These are phyloP conservation scores for Dasysyrphus tricinctus DNA, from an alignment of 2,888 invertebrate genomes.

Conservation along the genomic window DNA sequence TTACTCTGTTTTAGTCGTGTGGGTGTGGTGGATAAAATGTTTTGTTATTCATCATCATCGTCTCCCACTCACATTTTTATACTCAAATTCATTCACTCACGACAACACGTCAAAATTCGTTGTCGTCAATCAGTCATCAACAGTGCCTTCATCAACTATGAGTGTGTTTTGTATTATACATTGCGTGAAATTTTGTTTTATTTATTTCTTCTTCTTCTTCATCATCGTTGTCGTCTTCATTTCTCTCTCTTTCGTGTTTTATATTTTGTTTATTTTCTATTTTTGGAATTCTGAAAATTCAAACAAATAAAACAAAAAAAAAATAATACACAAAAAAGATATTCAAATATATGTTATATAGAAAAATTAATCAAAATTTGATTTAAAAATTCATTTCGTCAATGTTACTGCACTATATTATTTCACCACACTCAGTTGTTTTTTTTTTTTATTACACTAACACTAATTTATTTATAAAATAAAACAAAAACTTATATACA, in stretches of 20 bases:
- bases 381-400: not conserved
- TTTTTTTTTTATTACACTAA: not conserved
- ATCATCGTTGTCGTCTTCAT: not conserved
- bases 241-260: not conserved
- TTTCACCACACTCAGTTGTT: not conserved
- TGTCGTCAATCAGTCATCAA: constrained; percentile 72
- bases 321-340: not conserved
- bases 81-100: constrained; percentile 61
- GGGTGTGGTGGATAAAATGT: constrained; percentile 68
- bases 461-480: constrained; percentile 4
- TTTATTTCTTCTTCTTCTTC: constrained; percentile 2
- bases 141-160: constrained; percentile 60
- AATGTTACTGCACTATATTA: not conserved
- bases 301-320: constrained; percentile 9
- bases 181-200: constrained; percentile 25
- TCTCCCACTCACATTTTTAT: constrained; percentile 66
- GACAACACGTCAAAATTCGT: constrained; percentile 62
- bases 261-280: constrained; percentile 23
- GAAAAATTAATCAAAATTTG: not conserved
- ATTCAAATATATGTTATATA: not conserved
- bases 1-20: constrained; percentile 43
- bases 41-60: constrained; percentile 64
- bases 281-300: constrained; percentile 42
- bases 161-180: constrained; percentile 51
- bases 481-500: not conserved